Evolutionary conservation across 2,888 invertebrate species (phyloP).

Genomic region (Schizotus pectinicornis): DNA sequence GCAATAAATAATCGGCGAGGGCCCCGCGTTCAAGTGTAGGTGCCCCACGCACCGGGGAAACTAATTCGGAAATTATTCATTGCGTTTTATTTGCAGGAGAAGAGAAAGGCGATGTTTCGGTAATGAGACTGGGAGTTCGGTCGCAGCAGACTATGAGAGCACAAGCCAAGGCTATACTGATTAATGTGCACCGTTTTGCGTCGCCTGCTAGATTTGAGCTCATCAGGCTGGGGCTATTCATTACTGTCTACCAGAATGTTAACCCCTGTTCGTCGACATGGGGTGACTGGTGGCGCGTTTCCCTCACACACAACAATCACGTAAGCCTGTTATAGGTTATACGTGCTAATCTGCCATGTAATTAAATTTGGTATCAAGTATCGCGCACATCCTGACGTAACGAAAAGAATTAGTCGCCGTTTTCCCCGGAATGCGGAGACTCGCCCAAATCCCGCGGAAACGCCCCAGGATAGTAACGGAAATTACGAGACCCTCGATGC

Average conservation of each 20-base stretch:
- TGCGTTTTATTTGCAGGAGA: slow-evolving; percentile 43
- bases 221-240: slow-evolving; percentile 52
- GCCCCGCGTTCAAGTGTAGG: too few relatives aligned
- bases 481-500: too few relatives aligned
- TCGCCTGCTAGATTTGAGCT: slow-evolving; percentile 53
- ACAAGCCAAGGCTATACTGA: slow-evolving; percentile 48
- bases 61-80: slow-evolving; percentile 40
- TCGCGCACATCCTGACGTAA: slow-evolving; percentile 33
- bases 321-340: slow-evolving; percentile 48
- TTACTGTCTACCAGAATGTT: slow-evolving; percentile 49
- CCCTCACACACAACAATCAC: slow-evolving; percentile 43
- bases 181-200: slow-evolving; percentile 52
- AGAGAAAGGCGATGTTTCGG: slow-evolving; percentile 42
- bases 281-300: slow-evolving; percentile 35
- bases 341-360: slow-evolving; percentile 49
- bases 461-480: too few relatives aligned
- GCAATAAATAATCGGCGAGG: slow-evolving; percentile 2
- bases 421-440: not conserved
- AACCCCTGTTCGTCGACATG: slow-evolving; percentile 35
- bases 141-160: slow-evolving; percentile 32
- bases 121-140: slow-evolving; percentile 48
- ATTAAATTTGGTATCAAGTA: slow-evolving; percentile 46
- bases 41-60: too few relatives aligned
- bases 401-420: not conserved
- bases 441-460: not conserved